These are phyloP conservation scores for Artibeus jamaicensis DNA, from an alignment of 2,797 vertebrate species.

Conservation along the genomic window DNA sequence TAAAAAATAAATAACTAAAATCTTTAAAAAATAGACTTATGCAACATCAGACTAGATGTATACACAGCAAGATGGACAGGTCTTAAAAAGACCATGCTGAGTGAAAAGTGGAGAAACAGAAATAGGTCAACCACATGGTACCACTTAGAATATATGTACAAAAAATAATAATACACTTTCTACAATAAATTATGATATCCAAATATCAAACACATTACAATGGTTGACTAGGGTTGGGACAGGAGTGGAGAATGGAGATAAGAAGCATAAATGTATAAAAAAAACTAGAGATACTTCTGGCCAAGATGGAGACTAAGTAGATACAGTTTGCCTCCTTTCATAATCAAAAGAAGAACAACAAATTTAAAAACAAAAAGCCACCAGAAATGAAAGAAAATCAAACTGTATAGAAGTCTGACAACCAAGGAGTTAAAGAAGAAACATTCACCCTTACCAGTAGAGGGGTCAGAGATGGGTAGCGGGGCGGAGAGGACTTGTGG, in stretches of 20 bases:
- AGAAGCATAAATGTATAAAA: background rate
- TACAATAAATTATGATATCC: constrained; percentile 3
- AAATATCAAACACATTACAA: background rate
- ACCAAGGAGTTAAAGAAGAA: too few relatives aligned
- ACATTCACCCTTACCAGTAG: too few relatives aligned
- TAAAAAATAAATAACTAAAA: too few relatives aligned
- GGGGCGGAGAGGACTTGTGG: too few relatives aligned
- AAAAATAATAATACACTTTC: background rate
- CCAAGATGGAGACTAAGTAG: too few relatives aligned
- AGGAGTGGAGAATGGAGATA: background rate
- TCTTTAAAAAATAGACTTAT: background rate
- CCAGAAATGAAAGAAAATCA: too few relatives aligned
- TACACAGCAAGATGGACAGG: background rate
- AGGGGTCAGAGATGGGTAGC: too few relatives aligned
- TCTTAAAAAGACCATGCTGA: background rate
- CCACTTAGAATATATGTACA: background rate
- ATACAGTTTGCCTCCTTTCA: too few relatives aligned
- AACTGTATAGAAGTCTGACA: too few relatives aligned
- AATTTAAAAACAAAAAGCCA: too few relatives aligned
- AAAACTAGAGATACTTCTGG: background rate
- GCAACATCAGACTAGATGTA: background rate
- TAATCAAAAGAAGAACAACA: too few relatives aligned
- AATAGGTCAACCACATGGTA: background rate
- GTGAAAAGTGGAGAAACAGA: background rate
- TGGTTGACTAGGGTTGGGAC: background rate